Conservation (phyloP, 2,888 invertebrate species). For the Sericinus montela region DNA sequence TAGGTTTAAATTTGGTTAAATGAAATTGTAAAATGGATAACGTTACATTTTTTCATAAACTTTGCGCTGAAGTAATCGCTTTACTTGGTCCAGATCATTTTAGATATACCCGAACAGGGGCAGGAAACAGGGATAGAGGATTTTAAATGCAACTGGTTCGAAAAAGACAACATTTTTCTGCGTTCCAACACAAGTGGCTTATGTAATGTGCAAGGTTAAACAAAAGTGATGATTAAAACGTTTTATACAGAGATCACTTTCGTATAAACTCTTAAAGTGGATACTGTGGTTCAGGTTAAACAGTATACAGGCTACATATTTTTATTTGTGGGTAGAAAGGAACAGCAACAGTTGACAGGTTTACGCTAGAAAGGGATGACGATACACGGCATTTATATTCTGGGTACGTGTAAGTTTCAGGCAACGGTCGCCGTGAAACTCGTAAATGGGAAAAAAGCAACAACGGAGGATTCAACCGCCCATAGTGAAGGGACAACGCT, state of each 20-base stretch:
- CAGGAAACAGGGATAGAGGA: slow-evolving; percentile 66
- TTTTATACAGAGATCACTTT: slow-evolving; percentile 39
- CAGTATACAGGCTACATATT: slow-evolving; percentile 14
- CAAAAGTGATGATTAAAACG: slow-evolving; percentile 36
- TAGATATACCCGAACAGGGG: slow-evolving; percentile 65
- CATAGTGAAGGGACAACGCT: slow-evolving; percentile 60
- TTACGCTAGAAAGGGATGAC: slow-evolving; percentile 37
- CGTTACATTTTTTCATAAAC: slow-evolving; percentile 68
- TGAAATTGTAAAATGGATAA: slow-evolving; percentile 55
- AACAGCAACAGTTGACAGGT: slow-evolving; percentile 1
- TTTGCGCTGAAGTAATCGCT: slow-evolving; percentile 62
- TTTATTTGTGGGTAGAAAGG: slow-evolving; percentile 15
- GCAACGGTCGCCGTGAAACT: slow-evolving; percentile 79
- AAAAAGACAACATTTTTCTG: slow-evolving; percentile 74
- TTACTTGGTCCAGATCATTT: slow-evolving; percentile 74
- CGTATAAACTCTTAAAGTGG: slow-evolving; percentile 25
- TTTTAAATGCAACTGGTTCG: slow-evolving; percentile 75
- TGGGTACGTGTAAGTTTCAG: slow-evolving; percentile 79
- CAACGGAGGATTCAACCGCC: slow-evolving; percentile 73
- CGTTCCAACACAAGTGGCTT: slow-evolving; percentile 38
- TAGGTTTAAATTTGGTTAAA: slow-evolving; percentile 14
- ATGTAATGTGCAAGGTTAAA: slow-evolving; percentile 29
- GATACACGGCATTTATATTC: slow-evolving; percentile 73
- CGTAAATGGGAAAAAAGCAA: slow-evolving; percentile 80
- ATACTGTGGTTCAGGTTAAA: slow-evolving; percentile 15